These are phyloP conservation scores for Leptinotarsa juncta DNA, from an alignment of 2,888 invertebrate genomes.

Conservation along the genomic window DNA sequence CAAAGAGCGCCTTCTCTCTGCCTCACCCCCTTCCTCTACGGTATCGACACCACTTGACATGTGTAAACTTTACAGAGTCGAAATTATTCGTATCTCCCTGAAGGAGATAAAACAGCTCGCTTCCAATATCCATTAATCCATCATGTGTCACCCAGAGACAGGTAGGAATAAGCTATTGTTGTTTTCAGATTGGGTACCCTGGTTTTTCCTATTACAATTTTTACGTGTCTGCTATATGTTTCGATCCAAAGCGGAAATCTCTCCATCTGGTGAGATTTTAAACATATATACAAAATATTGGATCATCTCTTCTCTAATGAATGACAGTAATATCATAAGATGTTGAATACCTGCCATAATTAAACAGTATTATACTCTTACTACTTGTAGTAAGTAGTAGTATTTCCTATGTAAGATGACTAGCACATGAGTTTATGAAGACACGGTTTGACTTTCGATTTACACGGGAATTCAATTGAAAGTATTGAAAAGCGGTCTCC, in stretches of 20 bases:
- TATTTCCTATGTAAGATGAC: too few species aligned
- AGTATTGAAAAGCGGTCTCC: too few species aligned
- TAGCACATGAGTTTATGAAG: too few species aligned
- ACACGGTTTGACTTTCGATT: too few species aligned
- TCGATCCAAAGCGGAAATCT: background rate
- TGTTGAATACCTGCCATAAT: too few species aligned
- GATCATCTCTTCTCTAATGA: too few species aligned
- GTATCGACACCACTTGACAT: conserved; percentile 20
- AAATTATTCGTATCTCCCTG: conserved; percentile 57
- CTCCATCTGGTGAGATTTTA: too few species aligned
- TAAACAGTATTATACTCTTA: too few species aligned
- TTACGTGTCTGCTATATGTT: conserved; percentile 7
- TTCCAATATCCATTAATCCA: conserved; percentile 86
- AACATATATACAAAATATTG: too few species aligned
- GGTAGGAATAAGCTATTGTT: conserved; percentile 48
- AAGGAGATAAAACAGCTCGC: conserved; percentile 65
- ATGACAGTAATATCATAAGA: too few species aligned
- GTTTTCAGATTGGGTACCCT: conserved; percentile 40
- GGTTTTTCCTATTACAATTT: conserved; percentile 18
- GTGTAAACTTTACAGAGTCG: conserved; percentile 60
- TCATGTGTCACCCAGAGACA: conserved; percentile 70
- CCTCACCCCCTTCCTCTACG: conserved; percentile 33
- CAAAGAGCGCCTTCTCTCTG: conserved; percentile 50
- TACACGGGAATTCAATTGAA: too few species aligned
- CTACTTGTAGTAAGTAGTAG: too few species aligned